A percentile compares a stretch with the other conserved stretches of the same genome.
phyloP scores from a whole-genome alignment of 53 echinoderm and acorn worm genomes.

The Actinopyga echinites region DNA sequence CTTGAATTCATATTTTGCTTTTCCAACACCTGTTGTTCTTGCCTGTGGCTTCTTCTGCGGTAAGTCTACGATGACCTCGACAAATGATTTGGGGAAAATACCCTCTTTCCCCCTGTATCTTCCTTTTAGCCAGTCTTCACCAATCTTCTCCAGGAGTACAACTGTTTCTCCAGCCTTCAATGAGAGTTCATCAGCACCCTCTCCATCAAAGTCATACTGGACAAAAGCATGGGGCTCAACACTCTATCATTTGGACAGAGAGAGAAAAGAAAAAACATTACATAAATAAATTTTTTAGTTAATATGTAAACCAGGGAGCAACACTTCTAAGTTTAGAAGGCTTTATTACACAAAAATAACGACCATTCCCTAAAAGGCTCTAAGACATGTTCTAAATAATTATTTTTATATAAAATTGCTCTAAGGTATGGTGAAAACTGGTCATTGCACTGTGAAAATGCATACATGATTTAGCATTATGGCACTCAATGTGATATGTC shows the following conservation, averaged over 20 bases:
- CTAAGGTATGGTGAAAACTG: no score
- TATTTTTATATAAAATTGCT: neutral
- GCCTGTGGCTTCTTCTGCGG: slow-evolving; percentile 32
- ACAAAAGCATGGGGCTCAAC: slow-evolving; percentile 72
- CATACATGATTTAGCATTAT: no score
- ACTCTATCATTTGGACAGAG: slow-evolving; percentile 6
- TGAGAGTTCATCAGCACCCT: slow-evolving; percentile 64
- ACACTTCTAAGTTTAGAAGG: neutral
- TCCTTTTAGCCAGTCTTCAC: slow-evolving; percentile 88
- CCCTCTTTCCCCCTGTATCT: slow-evolving; percentile 74
- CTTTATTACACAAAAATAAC: no score
- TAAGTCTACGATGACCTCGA: slow-evolving; percentile 79
- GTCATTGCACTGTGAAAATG: no score
- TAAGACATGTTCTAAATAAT: neutral
- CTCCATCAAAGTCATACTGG: slow-evolving; percentile 83
- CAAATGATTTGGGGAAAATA: slow-evolving; percentile 89
- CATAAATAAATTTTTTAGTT: neutral
- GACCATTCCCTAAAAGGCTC: neutral
- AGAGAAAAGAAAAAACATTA: neutral
- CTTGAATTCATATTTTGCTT: slow-evolving; percentile 79
- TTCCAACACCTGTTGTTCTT: slow-evolving; percentile 51
- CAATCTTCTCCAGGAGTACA: slow-evolving; percentile 74
- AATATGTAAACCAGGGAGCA: neutral
- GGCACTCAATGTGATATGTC: no score
- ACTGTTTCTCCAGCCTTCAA: slow-evolving; percentile 75